Conservation (phyloP, 2,888 invertebrate species). For the Caenorhabditis afra region DNA sequence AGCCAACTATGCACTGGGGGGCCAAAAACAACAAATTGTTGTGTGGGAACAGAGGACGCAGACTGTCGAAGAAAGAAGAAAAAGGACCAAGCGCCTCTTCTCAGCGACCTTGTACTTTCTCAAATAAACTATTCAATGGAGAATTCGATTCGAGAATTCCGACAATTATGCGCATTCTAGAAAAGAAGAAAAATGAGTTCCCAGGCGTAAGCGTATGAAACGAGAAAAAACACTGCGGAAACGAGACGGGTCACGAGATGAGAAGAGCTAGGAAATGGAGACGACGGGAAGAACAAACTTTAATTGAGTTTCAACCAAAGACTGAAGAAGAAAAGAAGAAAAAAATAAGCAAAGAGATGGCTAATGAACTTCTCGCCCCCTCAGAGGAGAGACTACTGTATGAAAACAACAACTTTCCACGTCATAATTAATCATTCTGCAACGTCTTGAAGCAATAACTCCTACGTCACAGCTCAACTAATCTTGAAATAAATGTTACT, state of each 20-base stretch:
- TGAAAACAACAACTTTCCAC: no score
- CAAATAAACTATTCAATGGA: not conserved
- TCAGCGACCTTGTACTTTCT: no score
- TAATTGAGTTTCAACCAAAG: constrained; percentile 56
- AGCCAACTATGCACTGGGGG: not conserved
- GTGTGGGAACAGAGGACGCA: constrained; percentile 5
- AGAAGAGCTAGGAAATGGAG: constrained; percentile 15
- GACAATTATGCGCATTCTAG: constrained; percentile 20
- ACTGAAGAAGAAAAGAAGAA: constrained; percentile 9
- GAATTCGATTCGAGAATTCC: constrained; percentile 1
- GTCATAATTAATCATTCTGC: no score
- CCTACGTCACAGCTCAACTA: no score
- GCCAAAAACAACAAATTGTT: constrained; percentile 22
- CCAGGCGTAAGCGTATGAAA: not conserved
- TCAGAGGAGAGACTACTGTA: no score
- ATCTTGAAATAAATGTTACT: no score
- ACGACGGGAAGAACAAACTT: constrained; percentile 28
- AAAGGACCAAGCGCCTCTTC: not conserved
- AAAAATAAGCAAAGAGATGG: constrained; percentile 14
- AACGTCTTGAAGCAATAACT: no score
- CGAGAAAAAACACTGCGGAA: constrained; percentile 2
- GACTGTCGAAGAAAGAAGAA: not conserved
- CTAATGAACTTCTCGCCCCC: not conserved
- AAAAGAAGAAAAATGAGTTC: no score
- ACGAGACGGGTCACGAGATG: not conserved